Evolutionary conservation across 1,140 invertebrate genomes (phyloP).

Genomic region (Ceratina japonica): DNA sequence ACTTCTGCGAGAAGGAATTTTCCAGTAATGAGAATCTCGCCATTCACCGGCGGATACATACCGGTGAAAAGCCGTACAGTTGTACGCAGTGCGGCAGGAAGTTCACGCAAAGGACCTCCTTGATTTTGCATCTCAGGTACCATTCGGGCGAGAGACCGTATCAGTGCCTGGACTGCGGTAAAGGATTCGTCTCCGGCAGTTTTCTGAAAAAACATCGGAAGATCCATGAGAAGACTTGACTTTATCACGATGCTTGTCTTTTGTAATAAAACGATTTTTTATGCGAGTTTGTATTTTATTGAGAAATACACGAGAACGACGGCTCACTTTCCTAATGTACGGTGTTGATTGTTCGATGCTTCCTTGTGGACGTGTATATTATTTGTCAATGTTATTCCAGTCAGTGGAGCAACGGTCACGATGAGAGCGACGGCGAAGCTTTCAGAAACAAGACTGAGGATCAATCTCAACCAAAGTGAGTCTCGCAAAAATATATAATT

Average conservation of each 20-base stretch:
- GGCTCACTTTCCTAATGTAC: background rate
- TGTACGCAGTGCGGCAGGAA: constrained; percentile 78
- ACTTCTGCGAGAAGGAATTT: constrained; percentile 56
- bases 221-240: constrained; percentile 53
- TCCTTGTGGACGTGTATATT: constrained; percentile 41
- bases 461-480: constrained; percentile 53
- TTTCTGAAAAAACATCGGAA: constrained; percentile 65
- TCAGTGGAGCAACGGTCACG: constrained; percentile 38
- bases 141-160: constrained; percentile 82
- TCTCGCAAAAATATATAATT: background rate
- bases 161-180: constrained; percentile 71
- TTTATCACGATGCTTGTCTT: no score
- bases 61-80: constrained; percentile 73
- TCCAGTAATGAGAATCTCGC: constrained; percentile 57
- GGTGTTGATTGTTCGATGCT: constrained; percentile 24
- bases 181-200: constrained; percentile 63
- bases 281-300: constrained; percentile 24
- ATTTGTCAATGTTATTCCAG: constrained; percentile 51
- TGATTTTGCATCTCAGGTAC: constrained; percentile 78
- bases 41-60: constrained; percentile 77
- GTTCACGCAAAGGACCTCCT: constrained; percentile 79
- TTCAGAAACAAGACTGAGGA: constrained; percentile 33
- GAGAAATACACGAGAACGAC: background rate
- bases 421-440: constrained; percentile 14
- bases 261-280: background rate